Conservation (phyloP, 2,113 vertebrate species). For the Heterocephalus glaber region DNA sequence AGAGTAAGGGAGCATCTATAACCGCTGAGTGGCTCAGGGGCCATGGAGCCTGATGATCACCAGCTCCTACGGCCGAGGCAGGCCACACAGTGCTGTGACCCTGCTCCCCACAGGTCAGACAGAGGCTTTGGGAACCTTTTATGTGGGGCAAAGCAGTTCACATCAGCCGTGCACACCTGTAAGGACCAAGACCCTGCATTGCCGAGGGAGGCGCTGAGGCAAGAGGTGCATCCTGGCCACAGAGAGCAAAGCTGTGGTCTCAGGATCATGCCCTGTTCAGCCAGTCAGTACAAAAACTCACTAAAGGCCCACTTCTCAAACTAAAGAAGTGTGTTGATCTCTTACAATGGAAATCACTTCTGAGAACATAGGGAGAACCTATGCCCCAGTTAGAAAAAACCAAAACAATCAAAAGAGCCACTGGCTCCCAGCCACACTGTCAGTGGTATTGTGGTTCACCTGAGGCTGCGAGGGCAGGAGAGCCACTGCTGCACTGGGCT, state of each 20-base stretch:
- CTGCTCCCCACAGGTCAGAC: background rate
- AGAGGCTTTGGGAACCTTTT: background rate
- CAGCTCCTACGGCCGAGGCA: background rate
- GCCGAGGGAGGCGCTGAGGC: background rate
- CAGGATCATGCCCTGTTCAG: background rate
- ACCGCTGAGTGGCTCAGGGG: background rate
- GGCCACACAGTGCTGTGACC: background rate
- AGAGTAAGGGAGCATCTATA: background rate
- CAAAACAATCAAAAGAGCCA: background rate
- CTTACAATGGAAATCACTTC: background rate
- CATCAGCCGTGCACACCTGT: background rate
- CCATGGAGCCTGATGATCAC: background rate
- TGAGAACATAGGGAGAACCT: background rate
- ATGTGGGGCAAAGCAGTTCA: background rate
- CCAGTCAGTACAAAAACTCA: background rate
- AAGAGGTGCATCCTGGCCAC: background rate
- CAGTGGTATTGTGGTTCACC: background rate
- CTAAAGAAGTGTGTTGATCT: background rate
- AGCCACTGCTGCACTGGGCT: too few species aligned
- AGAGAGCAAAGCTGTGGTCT: background rate
- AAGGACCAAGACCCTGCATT: background rate
- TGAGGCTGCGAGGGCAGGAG: background rate
- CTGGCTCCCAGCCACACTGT: background rate
- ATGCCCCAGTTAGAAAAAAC: background rate
- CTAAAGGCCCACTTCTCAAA: background rate